phyloP scores from a whole-genome alignment of 2,113 vertebrate species.

The Anoura caudifer region DNA sequence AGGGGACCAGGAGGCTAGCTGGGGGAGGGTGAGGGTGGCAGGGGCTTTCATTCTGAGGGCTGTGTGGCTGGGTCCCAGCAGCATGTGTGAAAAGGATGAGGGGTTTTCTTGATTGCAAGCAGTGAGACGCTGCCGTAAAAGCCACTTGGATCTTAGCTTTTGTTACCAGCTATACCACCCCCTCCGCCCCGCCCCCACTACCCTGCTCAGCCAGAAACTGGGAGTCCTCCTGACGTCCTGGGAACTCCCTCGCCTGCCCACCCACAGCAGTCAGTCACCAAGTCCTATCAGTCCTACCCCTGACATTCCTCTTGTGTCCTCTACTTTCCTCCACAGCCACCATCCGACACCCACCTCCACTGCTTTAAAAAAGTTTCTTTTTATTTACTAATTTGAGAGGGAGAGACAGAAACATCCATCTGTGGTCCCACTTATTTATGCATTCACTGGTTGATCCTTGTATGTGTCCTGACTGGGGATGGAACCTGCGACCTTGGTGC shows the following conservation, averaged over 20 bases:
- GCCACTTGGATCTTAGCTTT: background rate
- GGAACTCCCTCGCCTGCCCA: background rate
- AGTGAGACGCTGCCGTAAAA: background rate
- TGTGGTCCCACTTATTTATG: too few relatives aligned
- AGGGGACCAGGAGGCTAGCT: background rate
- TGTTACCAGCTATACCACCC: background rate
- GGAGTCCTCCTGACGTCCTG: background rate
- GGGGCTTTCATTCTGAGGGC: background rate
- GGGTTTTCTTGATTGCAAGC: background rate
- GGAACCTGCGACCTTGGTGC: too few relatives aligned
- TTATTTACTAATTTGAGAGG: too few relatives aligned
- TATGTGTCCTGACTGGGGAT: too few relatives aligned
- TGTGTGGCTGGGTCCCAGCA: background rate
- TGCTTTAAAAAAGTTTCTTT: background rate
- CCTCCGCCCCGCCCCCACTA: too few relatives aligned
- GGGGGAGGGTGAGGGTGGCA: background rate
- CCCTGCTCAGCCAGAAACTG: background rate
- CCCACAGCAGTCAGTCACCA: background rate
- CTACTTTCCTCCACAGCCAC: background rate
- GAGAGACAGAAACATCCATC: too few relatives aligned
- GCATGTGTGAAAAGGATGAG: background rate
- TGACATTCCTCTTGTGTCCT: background rate
- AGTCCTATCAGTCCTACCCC: background rate
- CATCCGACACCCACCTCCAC: background rate
- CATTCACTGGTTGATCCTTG: too few relatives aligned